These are phyloP conservation scores for Crioceris asparagi DNA, from an alignment of 2,888 invertebrate genomes.

Conservation along the genomic window DNA sequence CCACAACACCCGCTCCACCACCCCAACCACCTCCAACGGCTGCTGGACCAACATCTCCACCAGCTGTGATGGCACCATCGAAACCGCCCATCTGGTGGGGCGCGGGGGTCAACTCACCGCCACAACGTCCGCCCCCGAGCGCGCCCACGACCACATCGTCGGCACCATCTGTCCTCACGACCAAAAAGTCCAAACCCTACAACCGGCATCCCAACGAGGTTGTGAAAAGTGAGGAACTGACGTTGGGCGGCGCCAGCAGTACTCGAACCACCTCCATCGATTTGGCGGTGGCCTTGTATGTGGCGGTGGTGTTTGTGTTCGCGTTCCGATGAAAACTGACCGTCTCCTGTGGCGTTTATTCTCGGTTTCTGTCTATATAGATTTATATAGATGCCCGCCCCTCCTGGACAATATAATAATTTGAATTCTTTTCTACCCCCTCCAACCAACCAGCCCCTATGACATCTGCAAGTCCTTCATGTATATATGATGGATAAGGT, in stretches of 20 bases:
- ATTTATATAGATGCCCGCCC: too few species aligned
- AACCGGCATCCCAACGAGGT: conserved; percentile 84
- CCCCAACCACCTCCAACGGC: conserved; percentile 29
- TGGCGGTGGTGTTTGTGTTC: conserved; percentile 25
- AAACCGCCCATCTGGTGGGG: conserved; percentile 33
- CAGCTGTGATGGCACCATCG: conserved; percentile 21
- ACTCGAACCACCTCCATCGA: too few species aligned
- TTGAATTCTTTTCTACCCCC: too few species aligned
- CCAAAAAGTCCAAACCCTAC: conserved; percentile 55
- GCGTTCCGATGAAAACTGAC: conserved; percentile 28
- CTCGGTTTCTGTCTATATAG: too few species aligned
- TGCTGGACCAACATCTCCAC: conserved; percentile 23
- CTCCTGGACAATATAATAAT: too few species aligned
- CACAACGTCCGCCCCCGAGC: conserved; percentile 35
- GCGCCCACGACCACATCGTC: conserved; percentile 36
- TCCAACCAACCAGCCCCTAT: too few species aligned
- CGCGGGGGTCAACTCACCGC: too few species aligned
- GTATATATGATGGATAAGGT: too few species aligned
- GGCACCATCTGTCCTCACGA: conserved; percentile 46
- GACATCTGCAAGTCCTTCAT: too few species aligned
- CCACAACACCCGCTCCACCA: conserved; percentile 29
- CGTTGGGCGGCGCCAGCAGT: conserved; percentile 47
- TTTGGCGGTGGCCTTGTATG: conserved; percentile 1
- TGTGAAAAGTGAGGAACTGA: conserved; percentile 85
- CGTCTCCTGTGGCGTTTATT: not conserved